These are phyloP conservation scores for Etia nguti DNA, from an alignment of 2,113 vertebrate species.

Conservation along the genomic window DNA sequence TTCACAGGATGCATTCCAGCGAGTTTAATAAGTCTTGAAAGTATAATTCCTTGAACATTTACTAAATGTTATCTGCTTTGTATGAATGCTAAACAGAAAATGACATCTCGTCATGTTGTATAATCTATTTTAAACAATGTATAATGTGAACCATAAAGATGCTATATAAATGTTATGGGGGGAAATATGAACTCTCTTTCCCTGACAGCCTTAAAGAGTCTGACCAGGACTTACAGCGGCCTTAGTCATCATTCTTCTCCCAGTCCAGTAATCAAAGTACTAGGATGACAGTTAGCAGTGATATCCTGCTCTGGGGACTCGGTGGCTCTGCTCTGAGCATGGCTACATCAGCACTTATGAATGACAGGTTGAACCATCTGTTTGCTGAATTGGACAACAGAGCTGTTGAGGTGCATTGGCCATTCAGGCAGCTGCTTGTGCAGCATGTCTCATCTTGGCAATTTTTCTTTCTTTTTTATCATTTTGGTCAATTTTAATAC, in stretches of 20 bases:
- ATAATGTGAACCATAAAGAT: not conserved
- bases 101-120: not conserved
- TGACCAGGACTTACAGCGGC: constrained; percentile 14
- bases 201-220: not conserved
- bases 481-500: constrained; percentile 2
- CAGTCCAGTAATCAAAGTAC: constrained; percentile 49
- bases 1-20: not conserved
- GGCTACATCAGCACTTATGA: constrained; percentile 64
- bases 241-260: constrained; percentile 55
- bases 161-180: constrained; percentile 2
- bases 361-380: constrained; percentile 39
- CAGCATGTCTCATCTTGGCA: constrained; percentile 7
- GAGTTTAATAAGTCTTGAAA: not conserved
- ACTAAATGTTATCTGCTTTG: not conserved
- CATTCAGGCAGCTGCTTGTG: constrained; percentile 34
- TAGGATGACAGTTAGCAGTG: constrained; percentile 57
- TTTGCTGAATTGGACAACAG: constrained; percentile 55
- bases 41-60: not conserved
- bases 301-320: constrained; percentile 53
- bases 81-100: not conserved
- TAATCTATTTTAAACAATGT: not conserved
- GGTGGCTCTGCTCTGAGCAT: constrained; percentile 1
- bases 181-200: constrained; percentile 24
- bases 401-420: not conserved
- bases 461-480: not conserved